Evolutionary conservation across 2,888 invertebrate genomes (phyloP).

Genomic region (Ferdinandea cuprea): DNA sequence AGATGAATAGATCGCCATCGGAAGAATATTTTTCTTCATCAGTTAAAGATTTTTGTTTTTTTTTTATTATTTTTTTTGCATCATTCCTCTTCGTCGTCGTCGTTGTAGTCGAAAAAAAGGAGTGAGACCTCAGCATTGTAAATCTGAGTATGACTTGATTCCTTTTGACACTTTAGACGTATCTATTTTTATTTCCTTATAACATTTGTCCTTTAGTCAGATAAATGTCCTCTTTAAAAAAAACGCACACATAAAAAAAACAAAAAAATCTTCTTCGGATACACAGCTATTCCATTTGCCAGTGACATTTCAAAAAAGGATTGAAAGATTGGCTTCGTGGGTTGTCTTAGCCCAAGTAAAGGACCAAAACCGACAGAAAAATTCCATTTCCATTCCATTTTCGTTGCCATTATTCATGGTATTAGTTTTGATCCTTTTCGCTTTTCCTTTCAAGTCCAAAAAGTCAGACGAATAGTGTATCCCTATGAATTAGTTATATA

Average conservation of each 20-base stretch:
- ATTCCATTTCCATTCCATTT: slow-evolving; percentile 28
- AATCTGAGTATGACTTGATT: slow-evolving; percentile 46
- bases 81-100: background rate
- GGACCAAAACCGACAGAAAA: background rate
- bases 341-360: background rate
- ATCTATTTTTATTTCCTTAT: slow-evolving; percentile 53
- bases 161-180: slow-evolving; percentile 61
- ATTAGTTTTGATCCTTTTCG: slow-evolving; percentile 39
- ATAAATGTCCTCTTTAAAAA: slow-evolving; percentile 31
- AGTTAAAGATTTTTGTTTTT: slow-evolving; percentile 15
- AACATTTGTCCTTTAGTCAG: slow-evolving; percentile 48
- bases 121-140: background rate
- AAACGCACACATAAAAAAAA: slow-evolving; percentile 1
- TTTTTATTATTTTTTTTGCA: background rate
- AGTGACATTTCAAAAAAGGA: slow-evolving; percentile 22
- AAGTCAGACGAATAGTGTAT: background rate
- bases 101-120: too few relatives aligned
- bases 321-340: background rate
- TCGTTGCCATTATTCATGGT: slow-evolving; percentile 54
- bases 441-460: background rate
- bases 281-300: slow-evolving; percentile 17
- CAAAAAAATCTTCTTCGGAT: background rate
- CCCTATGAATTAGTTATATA: slow-evolving; percentile 38
- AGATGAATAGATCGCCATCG: slow-evolving; percentile 58
- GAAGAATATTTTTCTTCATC: slow-evolving; percentile 57